A percentile compares a stretch with the other conserved stretches of the same genome.
phyloP scores from a whole-genome alignment of 1,140 invertebrate species.

The Sminthurinus signatus region DNA sequence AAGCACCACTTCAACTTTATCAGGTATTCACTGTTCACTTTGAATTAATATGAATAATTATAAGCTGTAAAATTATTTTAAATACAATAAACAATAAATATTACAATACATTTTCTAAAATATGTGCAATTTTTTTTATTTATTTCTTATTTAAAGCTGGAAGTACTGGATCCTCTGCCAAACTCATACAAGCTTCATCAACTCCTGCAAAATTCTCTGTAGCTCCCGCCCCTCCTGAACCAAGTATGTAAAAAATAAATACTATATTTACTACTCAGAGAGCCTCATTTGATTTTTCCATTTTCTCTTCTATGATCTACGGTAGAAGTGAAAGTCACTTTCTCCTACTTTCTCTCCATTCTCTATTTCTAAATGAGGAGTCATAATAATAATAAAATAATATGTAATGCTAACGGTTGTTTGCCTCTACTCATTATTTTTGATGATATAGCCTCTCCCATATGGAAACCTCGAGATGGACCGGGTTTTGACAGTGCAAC shows the following conservation, averaged over 20 bases:
- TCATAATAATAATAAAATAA: too few species aligned
- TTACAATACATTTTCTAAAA: background rate
- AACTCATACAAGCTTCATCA: slow-evolving; percentile 86
- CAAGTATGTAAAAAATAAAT: slow-evolving; percentile 57
- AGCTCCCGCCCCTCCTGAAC: slow-evolving; percentile 65
- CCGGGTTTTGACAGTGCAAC: slow-evolving; percentile 38
- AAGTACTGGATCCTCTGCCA: slow-evolving; percentile 85
- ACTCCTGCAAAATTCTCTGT: slow-evolving; percentile 83
- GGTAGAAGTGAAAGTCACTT: too few species aligned
- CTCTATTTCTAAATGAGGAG: too few species aligned
- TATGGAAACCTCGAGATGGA: slow-evolving; percentile 78
- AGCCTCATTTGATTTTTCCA: too few species aligned
- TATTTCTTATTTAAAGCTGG: slow-evolving; percentile 63
- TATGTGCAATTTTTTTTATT: background rate
- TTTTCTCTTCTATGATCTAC: too few species aligned
- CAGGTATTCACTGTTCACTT: too few species aligned
- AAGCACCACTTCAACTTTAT: slow-evolving; percentile 84
- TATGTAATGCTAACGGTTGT: background rate
- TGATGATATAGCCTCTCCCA: slow-evolving; percentile 75
- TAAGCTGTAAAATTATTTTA: slow-evolving; percentile 43
- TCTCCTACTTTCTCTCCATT: too few species aligned
- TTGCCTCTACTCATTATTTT: background rate
- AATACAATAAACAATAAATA: slow-evolving; percentile 50
- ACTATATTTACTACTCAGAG: too few species aligned
- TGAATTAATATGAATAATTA: too few species aligned